Base-by-base conservation (phyloP, 1,140 invertebrate genomes). In the Solenopsis invicta region DNA sequence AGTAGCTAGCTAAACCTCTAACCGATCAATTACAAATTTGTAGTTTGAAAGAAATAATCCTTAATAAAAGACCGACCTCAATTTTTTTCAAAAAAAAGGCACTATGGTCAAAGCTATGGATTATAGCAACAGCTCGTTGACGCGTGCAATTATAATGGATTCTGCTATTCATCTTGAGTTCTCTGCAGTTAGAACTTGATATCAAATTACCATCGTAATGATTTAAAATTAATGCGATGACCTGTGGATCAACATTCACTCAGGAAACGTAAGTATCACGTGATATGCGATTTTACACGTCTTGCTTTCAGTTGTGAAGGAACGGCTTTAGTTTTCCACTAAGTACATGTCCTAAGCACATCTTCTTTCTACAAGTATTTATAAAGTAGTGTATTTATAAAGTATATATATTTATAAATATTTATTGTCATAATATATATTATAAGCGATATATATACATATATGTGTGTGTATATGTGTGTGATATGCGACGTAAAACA, bases 231-330 rank as follows among this genome's bases (percentile, higher is more conserved):
- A 52, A 89, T 86, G 10, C 88, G 12, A n/a, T 48, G 88, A 89
- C 88, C 88, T 71, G 1, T 16, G 59, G 62, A 54, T 89, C 41
- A 89, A 77, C 4, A 21, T 71, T 81, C 16, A 21, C n/a, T n/a
- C 48, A 77, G 72, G 86, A 87, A 81, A 21, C 24, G 48, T 52
- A 56, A 37, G 29, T 1, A n/a, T 88, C 87, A 90, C 84, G 81
- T 90, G 84, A 90, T 69, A 41, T n/a, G 41, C 48, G 10, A 61
- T 89, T 91, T 88, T 89, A 75, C 76, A 91, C 88, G 88, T 69
- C 56, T 71, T 18, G 12, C 18, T 75, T 74, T 48, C 37, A 61
- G 12, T 48, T 50, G 4, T 84, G 5, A 56, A 41, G 21, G 3
- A 16, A 61, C 16, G 37, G 8, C 21, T 75, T 84, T 34, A 84